Percentiles rank a stretch among this genome's conserved stretches.
These are phyloP conservation scores for Drosophila picticornis DNA, from an alignment of 2,888 invertebrate species.

Conservation along the genomic window DNA sequence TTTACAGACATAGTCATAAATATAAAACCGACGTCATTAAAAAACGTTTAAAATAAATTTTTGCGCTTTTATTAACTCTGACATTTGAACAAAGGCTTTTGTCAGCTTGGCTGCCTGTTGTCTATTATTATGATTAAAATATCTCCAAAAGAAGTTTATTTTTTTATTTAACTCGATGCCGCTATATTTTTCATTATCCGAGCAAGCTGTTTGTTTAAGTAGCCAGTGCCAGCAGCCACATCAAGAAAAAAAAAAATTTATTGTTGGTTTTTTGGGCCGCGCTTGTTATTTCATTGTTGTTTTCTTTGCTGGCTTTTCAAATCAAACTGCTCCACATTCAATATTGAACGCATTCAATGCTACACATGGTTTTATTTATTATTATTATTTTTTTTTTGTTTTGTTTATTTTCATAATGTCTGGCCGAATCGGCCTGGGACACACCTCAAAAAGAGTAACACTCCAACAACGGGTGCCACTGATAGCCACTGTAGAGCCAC, in stretches of 20 bases:
- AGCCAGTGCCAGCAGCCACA: slow-evolving; percentile 58
- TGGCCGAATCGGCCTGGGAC: slow-evolving; percentile 53
- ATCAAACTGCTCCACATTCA: slow-evolving; percentile 78
- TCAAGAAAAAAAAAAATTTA: slow-evolving; percentile 39
- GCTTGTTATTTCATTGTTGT: slow-evolving; percentile 75
- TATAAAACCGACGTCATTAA: slow-evolving; percentile 74
- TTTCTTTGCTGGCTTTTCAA: slow-evolving; percentile 70
- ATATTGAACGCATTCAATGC: slow-evolving; percentile 74
- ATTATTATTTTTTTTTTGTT: slow-evolving; percentile 26
- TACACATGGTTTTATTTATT: slow-evolving; percentile 43
- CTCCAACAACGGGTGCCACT: slow-evolving; percentile 63
- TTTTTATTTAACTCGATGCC: slow-evolving; percentile 65
- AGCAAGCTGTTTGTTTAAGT: slow-evolving; percentile 74
- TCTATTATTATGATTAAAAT: slow-evolving; percentile 81
- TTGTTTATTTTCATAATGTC: slow-evolving; percentile 73
- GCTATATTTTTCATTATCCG: slow-evolving; percentile 75
- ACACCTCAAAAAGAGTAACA: slow-evolving; percentile 65
- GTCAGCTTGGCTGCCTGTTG: slow-evolving; percentile 77
- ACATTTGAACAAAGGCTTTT: slow-evolving; percentile 81
- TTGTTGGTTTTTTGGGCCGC: slow-evolving; percentile 68
- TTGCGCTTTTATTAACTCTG: slow-evolving; percentile 82
- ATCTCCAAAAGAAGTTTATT: slow-evolving; percentile 67
- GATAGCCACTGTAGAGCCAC: slow-evolving; percentile 71
- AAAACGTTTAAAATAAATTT: slow-evolving; percentile 82
- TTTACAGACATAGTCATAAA: slow-evolving; percentile 33